These are phyloP conservation scores for Carollia perspicillata DNA, from an alignment of 2,113 vertebrate genomes.

Conservation along the genomic window DNA sequence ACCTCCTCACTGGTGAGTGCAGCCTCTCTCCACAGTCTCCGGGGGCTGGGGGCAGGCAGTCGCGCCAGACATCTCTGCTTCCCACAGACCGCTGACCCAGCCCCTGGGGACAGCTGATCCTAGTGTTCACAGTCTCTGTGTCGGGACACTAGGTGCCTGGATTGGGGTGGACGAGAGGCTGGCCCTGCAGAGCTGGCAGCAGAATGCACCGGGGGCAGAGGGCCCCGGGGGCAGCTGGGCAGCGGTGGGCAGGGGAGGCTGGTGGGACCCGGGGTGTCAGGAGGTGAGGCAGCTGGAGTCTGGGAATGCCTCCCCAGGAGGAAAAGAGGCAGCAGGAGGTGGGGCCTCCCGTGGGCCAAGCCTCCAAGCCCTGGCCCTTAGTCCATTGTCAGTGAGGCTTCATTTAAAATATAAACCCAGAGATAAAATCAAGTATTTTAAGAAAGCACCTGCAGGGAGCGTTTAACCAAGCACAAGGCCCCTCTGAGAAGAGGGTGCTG, in stretches of 20 bases:
- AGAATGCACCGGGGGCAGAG: not conserved
- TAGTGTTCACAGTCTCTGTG: not conserved
- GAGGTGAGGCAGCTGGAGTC: not conserved
- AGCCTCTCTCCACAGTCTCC: not conserved
- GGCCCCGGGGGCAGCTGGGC: not conserved
- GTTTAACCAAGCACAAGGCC: not conserved
- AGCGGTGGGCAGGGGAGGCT: not conserved
- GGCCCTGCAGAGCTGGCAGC: not conserved
- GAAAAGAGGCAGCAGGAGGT: not conserved
- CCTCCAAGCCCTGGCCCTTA: not conserved
- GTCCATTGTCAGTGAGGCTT: not conserved
- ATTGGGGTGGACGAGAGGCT: rapidly evolving
- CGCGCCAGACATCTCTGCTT: not conserved
- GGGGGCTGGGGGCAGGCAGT: no score
- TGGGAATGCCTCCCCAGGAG: not conserved
- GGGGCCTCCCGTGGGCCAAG: not conserved
- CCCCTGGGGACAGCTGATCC: not conserved
- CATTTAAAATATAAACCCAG: not conserved
- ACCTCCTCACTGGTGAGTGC: not conserved
- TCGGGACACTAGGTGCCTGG: not conserved
- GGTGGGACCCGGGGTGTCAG: not conserved
- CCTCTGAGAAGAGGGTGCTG: not conserved
- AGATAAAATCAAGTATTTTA: not conserved
- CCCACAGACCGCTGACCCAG: not conserved
- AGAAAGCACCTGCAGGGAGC: not conserved